phyloP scores from a whole-genome alignment of 2,797 vertebrate species.

The Gymnodraco acuticeps region DNA sequence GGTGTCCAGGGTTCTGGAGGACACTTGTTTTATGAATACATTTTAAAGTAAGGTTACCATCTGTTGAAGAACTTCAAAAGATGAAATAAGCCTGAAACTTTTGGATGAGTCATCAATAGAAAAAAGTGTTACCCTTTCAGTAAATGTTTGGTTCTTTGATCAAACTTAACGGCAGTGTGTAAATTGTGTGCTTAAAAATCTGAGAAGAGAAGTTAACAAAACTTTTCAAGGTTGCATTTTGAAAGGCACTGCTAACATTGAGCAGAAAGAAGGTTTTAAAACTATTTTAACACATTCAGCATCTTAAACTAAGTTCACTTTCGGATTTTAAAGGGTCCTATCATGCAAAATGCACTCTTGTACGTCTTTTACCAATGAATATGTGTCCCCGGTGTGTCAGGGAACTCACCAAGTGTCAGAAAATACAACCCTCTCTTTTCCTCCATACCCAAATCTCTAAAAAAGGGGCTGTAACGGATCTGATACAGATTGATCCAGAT shows the following conservation, averaged over 20 bases:
- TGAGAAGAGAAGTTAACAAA: neutral
- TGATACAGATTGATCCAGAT: too few relatives aligned
- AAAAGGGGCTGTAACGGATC: too few relatives aligned
- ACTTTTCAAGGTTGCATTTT: neutral
- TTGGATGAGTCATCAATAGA: constrained; percentile 14
- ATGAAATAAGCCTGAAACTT: constrained; percentile 13
- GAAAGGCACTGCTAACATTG: too few relatives aligned
- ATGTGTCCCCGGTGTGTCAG: too few relatives aligned
- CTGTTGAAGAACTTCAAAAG: constrained; percentile 20
- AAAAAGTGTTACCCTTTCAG: neutral
- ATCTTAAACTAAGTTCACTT: neutral
- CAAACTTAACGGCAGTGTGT: neutral
- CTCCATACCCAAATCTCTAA: too few relatives aligned
- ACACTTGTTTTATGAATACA: neutral
- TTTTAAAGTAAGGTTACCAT: neutral
- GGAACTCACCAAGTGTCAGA: too few relatives aligned
- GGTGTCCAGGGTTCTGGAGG: neutral
- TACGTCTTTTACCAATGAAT: too few relatives aligned
- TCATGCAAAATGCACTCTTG: too few relatives aligned
- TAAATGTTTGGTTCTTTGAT: constrained; percentile 1
- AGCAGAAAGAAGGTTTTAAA: too few relatives aligned
- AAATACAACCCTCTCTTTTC: too few relatives aligned
- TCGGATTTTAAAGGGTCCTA: too few relatives aligned
- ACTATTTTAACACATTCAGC: neutral
- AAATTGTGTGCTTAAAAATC: neutral